phyloP scores from a whole-genome alignment of 2,113 vertebrate genomes.

The Junco hyemalis region DNA sequence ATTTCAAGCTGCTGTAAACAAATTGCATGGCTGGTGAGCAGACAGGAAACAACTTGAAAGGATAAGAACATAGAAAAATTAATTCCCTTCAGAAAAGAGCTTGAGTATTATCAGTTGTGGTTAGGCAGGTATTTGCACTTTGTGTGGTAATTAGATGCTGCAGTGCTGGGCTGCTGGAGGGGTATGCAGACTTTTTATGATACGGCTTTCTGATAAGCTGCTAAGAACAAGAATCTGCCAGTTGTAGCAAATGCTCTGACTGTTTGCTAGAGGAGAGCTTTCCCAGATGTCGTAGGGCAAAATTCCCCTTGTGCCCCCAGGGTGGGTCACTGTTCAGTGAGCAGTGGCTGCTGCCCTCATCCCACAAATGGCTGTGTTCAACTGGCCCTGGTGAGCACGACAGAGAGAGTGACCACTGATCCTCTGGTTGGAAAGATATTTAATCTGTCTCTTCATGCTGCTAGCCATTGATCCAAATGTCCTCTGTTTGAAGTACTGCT shows the following conservation, averaged over 20 bases:
- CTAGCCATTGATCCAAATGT: not conserved
- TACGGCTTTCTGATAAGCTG: not conserved
- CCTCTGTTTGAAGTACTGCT: not conserved
- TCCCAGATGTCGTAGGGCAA: not conserved
- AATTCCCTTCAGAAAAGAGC: not conserved
- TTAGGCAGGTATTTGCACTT: not conserved
- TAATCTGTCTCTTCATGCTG: not conserved
- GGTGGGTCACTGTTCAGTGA: not conserved
- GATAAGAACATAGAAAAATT: not conserved
- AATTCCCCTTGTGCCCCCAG: not conserved
- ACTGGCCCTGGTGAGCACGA: not conserved
- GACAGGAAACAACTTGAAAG: not conserved
- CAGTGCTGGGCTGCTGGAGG: not conserved
- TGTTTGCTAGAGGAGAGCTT: not conserved
- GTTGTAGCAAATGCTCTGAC: not conserved
- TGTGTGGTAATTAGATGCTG: not conserved
- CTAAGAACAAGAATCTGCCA: not conserved
- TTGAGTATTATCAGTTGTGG: not conserved
- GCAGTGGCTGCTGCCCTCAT: rapidly evolving
- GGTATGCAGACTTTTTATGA: not conserved
- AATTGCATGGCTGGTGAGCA: not conserved
- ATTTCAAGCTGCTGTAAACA: not conserved
- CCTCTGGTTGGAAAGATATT: not conserved
- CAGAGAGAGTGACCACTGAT: not conserved
- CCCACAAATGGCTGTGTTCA: not conserved